Base-by-base conservation (phyloP, 2,888 invertebrate genomes). In the Volucella zonaria region DNA sequence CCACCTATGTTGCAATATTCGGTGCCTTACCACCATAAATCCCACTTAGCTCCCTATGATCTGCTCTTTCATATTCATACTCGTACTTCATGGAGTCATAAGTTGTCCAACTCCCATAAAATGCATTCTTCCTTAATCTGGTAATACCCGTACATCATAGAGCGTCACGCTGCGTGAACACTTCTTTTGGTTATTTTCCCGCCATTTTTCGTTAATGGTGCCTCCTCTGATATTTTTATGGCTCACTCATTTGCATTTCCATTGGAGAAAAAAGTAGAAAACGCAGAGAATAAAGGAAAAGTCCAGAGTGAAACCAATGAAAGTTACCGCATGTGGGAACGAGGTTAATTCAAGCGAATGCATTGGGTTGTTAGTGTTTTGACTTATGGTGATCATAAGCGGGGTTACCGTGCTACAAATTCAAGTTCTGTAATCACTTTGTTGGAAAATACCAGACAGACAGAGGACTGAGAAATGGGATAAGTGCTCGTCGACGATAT, bases 111-210 rank as follows among this genome's bases (percentile, higher is more conserved):
- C 31, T 31, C 31, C 31, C 4, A 31, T 31, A 6, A 6, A 31
- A 31, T 31, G 31, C 6, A 31, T 31, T 31, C 31, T 31, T 31
- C 6, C 31, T 6, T 6, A 31, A 6, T 31, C 6, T 31, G 0
- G 31, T 31, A 31, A 31, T 3, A 31, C 31, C 31, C 6, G 31
- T 31, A 31, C 31, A 6, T 31, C 31, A 31, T 31, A 6, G 0
- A 0, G 31, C 31, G 31, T 31, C 31, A 31, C 31, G 31, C 31
- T 31, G 9, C 31, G 43, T 23, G 23, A 18, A 23, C n/a, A 47
- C 54, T 54, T 9, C 18, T 54, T 74, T 15, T 10, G 31, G 31
- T 70, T 59, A 43, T 62, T 73, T 59, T 58, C 18, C 23, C 61
- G 45, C 59, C 40, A 42, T 71, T 18, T 11, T 23, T 49, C 54